Evolutionary conservation across 2,797 vertebrate species (phyloP), one percentile per base, ranked within the genome.

Genomic region (Champsocephalus esox): DNA sequence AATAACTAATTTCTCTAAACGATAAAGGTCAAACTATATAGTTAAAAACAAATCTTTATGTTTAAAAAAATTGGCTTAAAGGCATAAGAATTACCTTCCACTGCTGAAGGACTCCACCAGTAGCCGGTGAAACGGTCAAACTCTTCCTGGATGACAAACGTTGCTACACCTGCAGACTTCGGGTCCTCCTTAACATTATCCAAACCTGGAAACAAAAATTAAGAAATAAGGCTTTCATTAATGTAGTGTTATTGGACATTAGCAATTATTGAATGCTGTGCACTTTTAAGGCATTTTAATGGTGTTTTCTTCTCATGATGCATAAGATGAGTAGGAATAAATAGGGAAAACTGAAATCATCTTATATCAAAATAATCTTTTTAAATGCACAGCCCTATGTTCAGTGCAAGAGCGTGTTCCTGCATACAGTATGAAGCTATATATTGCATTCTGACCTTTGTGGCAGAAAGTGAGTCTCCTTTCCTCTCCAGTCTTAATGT

Each of bases 81-180:
- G n/a, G 13, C 38, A 12, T 41, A 24, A 13, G 1, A 32, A 60
- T 57, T 12, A 58, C 51, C 97, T 96, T 98, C 95, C 55, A 93
- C 93, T 70, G 96, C 95, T 3, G 95, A 93, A 13, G 98, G 97
- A 82, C 96, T 97, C 98, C 98, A 99, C 98, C 98, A 99, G 88
- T 99, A 99, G 28, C 97, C 98, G 0, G 98, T 99, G 88, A 99
- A 99, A 19, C 98, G 96, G 86, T 99, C 98, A 82, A 99, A 99
- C 92, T 99, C 98, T 70, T 99, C 98, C 93, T 99, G 98, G 87
- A 99, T 99, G 93, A 99, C 98, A 70, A 99, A 99, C 0, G 98
- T 99, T 84, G 98, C 98, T 4, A 99, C 96, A 0, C 98, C 98
- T 3, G 98, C 98, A 61, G 97, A 99, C 75, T 95, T 98, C 46